A percentile compares a stretch with the other conserved stretches of the same genome.
Evolutionary conservation across 2,797 vertebrate genomes (phyloP).

Genomic region (Ateles fusciceps): DNA sequence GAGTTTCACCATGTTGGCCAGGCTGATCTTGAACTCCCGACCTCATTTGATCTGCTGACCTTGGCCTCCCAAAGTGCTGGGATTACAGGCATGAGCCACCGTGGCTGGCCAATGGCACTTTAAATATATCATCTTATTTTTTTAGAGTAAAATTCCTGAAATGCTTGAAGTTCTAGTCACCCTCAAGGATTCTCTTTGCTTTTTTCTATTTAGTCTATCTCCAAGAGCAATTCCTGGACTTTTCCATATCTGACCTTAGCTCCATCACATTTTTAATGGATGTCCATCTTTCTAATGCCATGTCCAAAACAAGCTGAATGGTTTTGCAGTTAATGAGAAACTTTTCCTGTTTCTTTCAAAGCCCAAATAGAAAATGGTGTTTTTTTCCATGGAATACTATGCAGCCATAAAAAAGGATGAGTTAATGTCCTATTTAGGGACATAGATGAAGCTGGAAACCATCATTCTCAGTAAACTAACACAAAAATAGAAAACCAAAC

Average conservation of each 20-base stretch:
- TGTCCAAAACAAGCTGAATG: neutral
- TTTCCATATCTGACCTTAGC: neutral
- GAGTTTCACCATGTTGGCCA: too few species aligned
- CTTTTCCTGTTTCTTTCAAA: slow-evolving; percentile 39
- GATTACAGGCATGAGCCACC: too few species aligned
- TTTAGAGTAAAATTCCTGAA: neutral
- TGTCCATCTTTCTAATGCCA: neutral
- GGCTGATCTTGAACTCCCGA: too few species aligned
- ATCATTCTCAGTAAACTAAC: too few species aligned
- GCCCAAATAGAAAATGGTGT: neutral
- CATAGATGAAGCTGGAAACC: too few species aligned
- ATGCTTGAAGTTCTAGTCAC: neutral
- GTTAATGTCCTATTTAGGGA: too few species aligned
- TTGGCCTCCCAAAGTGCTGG: too few species aligned
- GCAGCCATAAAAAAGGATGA: too few species aligned
- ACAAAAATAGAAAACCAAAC: too few species aligned
- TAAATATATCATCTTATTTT: neutral
- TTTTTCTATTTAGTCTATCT: neutral
- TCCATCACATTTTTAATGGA: slow-evolving; percentile 18
- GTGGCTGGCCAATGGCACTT: neutral
- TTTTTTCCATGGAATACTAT: too few species aligned
- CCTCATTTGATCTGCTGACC: too few species aligned
- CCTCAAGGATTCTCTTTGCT: neutral
- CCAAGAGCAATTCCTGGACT: neutral
- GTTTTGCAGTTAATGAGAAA: neutral